These are phyloP conservation scores for Brachionus calyciflorus DNA, from an alignment of 1,140 invertebrate genomes.

Conservation along the genomic window DNA sequence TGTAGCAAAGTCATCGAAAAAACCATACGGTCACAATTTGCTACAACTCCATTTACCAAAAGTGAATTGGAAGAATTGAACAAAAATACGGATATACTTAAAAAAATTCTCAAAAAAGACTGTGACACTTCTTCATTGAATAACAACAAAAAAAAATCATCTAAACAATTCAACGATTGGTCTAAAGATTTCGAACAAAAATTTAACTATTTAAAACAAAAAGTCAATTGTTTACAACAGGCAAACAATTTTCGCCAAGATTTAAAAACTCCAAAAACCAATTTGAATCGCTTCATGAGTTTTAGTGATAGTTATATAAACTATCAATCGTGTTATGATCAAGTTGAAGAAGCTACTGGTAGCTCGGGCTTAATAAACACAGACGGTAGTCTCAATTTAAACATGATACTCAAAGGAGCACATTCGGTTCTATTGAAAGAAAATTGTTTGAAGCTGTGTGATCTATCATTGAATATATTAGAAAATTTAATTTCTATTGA, in stretches of 20 bases:
- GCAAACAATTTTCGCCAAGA: not conserved
- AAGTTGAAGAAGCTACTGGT: conserved; percentile 41
- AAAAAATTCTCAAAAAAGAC: not conserved
- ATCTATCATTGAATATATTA: conserved; percentile 32
- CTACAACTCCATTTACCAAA: conserved; percentile 32
- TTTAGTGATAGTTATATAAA: conserved; percentile 37
- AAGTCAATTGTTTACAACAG: not conserved
- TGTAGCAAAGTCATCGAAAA: not conserved
- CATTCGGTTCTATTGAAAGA: conserved; percentile 46
- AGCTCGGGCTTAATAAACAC: conserved; percentile 12
- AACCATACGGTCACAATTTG: not conserved
- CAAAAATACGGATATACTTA: conserved; percentile 12
- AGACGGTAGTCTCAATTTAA: conserved; percentile 36
- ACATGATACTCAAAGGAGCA: conserved; percentile 19
- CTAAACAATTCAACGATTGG: not conserved
- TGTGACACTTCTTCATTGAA: not conserved
- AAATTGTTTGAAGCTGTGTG: conserved; percentile 25
- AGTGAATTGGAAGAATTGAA: conserved; percentile 26
- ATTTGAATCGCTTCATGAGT: not conserved
- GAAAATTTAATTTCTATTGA: conserved; percentile 35
- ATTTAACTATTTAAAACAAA: not conserved
- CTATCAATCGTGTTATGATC: conserved; percentile 30
- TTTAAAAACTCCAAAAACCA: not conserved
- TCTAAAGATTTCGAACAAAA: conserved; percentile 22
- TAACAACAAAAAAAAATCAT: not conserved